phyloP scores from a whole-genome alignment of 2,797 vertebrate genomes.

The Notamacropus eugenii region DNA sequence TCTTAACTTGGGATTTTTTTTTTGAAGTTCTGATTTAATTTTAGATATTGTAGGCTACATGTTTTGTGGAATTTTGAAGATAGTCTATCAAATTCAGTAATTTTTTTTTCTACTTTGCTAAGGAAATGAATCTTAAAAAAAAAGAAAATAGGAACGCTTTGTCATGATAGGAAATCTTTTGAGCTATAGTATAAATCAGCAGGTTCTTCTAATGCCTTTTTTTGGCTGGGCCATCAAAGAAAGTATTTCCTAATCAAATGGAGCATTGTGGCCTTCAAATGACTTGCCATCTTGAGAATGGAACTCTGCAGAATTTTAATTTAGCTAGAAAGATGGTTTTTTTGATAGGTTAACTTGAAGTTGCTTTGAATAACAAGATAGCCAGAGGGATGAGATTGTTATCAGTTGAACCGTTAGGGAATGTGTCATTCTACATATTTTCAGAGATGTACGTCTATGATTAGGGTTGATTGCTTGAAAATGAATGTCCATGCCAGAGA shows the following conservation, averaged over 20 bases:
- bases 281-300: not conserved
- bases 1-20: not conserved
- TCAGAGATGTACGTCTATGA: not conserved
- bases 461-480: not conserved
- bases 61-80: not conserved
- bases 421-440: not conserved
- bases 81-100: not conserved
- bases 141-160: not conserved
- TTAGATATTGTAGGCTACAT: not conserved
- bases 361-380: not conserved
- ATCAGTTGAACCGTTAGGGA: not conserved
- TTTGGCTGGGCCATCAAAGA: not conserved
- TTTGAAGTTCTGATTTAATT: not conserved
- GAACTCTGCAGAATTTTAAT: constrained; percentile 1
- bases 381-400: not conserved
- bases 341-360: not conserved
- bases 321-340: not conserved
- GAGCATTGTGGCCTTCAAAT: not conserved
- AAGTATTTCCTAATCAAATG: not conserved
- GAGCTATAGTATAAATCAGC: not conserved
- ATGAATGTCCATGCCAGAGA: not conserved
- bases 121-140: not conserved
- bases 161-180: not conserved
- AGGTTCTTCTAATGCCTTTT: not conserved
- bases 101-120: not conserved